These are phyloP conservation scores for Nezara viridula DNA, from an alignment of 2,888 invertebrate species.

Conservation along the genomic window DNA sequence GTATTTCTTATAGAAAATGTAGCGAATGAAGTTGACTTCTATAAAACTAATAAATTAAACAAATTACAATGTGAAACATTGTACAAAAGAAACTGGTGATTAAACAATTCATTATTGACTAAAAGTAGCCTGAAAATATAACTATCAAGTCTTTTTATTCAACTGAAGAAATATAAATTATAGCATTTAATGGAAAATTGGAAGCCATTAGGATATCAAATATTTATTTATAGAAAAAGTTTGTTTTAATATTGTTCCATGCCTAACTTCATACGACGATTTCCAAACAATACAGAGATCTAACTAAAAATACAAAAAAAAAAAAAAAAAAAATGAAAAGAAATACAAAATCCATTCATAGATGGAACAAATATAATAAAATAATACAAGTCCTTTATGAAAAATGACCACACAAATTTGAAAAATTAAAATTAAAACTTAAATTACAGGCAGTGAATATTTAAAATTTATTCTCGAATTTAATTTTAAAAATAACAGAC, in stretches of 20 bases:
- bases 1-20: constrained; percentile 27
- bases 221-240: neutral
- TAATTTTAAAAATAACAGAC: neutral
- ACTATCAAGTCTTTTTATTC: constrained; percentile 22
- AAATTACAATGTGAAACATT: constrained; percentile 3
- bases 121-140: constrained; percentile 13
- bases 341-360: neutral
- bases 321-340: neutral
- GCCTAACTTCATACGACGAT: neutral
- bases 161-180: neutral
- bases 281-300: neutral
- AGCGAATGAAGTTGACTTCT: constrained; percentile 9
- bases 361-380: neutral
- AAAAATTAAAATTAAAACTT: neutral
- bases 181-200: constrained; percentile 2
- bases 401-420: neutral
- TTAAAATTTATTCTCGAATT: neutral
- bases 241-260: neutral
- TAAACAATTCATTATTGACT: neutral
- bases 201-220: constrained; percentile 39
- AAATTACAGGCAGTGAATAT: constrained; percentile 25
- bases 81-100: neutral
- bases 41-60: constrained; percentile 6
- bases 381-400: neutral
- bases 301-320: neutral